Conservation (phyloP, 2,888 invertebrate genomes). For the Athrips mouffetella region DNA sequence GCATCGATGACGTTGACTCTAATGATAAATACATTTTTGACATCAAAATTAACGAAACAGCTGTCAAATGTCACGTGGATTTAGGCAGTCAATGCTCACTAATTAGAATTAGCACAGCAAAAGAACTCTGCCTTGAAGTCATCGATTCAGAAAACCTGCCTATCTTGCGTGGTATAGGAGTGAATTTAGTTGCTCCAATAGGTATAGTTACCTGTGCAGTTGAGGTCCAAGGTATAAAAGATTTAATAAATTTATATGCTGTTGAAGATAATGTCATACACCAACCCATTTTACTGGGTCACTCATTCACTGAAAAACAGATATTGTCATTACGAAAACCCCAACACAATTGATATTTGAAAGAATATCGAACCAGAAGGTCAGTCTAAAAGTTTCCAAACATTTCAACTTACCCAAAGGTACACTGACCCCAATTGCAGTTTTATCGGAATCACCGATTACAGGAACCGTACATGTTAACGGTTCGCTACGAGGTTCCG, state of each 20-base stretch:
- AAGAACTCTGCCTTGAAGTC: slow-evolving; percentile 20
- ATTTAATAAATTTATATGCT: background rate
- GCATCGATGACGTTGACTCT: background rate
- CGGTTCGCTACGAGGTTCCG: slow-evolving; percentile 8
- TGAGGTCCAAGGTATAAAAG: background rate
- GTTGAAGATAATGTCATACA: background rate
- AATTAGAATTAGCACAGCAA: slow-evolving; percentile 20
- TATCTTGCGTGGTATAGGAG: background rate
- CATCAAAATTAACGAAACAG: background rate
- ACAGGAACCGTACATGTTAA: background rate
- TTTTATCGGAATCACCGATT: background rate
- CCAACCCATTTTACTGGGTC: background rate
- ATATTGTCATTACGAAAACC: background rate
- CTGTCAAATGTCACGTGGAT: slow-evolving; percentile 24
- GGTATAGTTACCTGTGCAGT: background rate
- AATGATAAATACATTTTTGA: background rate
- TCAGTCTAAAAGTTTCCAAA: background rate
- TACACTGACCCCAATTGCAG: slow-evolving; percentile 6
- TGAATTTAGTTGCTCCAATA: background rate
- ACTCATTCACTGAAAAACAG: background rate
- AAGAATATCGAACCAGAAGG: background rate
- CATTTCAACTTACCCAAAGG: slow-evolving; percentile 6
- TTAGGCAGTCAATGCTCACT: slow-evolving; percentile 30
- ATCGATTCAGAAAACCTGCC: slow-evolving; percentile 14
- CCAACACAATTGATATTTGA: background rate